A percentile compares a stretch with the other conserved stretches of the same genome.
Evolutionary conservation across 2,797 vertebrate genomes (phyloP).

Genomic region (Petrocephalus schoutedeni): DNA sequence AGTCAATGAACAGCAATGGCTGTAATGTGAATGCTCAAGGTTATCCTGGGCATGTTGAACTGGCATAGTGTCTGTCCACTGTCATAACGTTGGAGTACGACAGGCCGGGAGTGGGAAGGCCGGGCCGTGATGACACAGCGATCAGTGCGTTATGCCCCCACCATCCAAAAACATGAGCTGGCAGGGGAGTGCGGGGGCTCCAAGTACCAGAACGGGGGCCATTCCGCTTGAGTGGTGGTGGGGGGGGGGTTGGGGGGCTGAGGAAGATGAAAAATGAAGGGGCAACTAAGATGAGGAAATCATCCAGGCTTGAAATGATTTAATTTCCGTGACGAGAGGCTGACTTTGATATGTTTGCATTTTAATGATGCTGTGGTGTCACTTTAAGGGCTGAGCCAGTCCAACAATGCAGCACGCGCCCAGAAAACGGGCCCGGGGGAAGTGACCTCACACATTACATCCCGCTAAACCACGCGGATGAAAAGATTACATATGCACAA

Average conservation of each 20-base stretch:
- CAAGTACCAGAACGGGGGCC: conserved; percentile 57
- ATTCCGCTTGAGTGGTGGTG: conserved; percentile 53
- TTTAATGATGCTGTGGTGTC: conserved; percentile 49
- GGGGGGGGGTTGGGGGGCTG: conserved; percentile 50
- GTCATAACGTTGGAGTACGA: not conserved
- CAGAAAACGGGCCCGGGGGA: conserved; percentile 20
- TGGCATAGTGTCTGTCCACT: not conserved
- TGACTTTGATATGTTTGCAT: conserved; percentile 71
- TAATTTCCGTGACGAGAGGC: conserved; percentile 66
- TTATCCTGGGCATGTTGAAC: not conserved
- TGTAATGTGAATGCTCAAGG: not conserved
- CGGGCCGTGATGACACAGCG: conserved; percentile 26
- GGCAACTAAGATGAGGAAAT: conserved; percentile 43
- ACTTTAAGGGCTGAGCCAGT: conserved; percentile 38
- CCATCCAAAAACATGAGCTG: conserved; percentile 34
- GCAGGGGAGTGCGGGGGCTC: conserved; percentile 42
- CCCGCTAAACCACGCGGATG: not conserved
- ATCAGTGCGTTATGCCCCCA: conserved; percentile 42
- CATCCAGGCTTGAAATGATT: conserved; percentile 72
- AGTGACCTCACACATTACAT: not conserved
- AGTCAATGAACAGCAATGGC: not conserved
- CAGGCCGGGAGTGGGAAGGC: not conserved
- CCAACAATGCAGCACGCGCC: conserved; percentile 29
- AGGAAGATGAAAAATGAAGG: conserved; percentile 56
- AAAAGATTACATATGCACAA: not conserved